Conservation (phyloP, 2,888 invertebrate genomes). For the Pheosia gnoma region DNA sequence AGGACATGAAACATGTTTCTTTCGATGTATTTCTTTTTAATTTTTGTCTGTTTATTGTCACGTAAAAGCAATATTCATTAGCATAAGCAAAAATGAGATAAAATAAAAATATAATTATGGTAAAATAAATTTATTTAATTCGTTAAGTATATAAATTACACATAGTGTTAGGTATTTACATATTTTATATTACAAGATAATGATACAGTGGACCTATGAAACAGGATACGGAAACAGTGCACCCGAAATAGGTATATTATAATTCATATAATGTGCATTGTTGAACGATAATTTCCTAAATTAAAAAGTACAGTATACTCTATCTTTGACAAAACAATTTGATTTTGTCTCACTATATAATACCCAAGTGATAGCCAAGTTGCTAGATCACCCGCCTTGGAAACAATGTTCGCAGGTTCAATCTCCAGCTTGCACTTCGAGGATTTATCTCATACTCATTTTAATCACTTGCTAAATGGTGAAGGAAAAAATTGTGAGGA, state of each 20-base stretch:
- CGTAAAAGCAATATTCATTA: not conserved
- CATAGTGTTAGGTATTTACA: conserved; percentile 36
- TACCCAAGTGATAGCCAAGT: too few species aligned
- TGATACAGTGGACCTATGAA: conserved; percentile 30
- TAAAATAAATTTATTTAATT: conserved; percentile 29
- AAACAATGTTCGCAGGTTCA: too few species aligned
- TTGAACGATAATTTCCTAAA: too few species aligned
- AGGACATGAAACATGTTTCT: too few species aligned
- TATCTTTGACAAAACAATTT: not conserved
- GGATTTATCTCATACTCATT: too few species aligned
- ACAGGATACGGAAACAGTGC: not conserved
- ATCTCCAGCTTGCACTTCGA: too few species aligned
- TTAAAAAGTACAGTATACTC: not conserved
- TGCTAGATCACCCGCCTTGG: too few species aligned
- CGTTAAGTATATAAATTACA: conserved; percentile 18
- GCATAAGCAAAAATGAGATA: not conserved
- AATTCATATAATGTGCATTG: too few species aligned
- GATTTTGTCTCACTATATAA: too few species aligned
- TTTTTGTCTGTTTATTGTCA: not conserved
- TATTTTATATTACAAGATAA: conserved; percentile 33
- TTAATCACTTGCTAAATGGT: too few species aligned
- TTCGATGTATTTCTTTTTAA: too few species aligned
- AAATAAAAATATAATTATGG: conserved; percentile 8
- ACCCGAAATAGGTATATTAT: not conserved
- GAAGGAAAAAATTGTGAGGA: too few species aligned